phyloP scores from a whole-genome alignment of 2,797 vertebrate species.

The Luscinia megarhynchos region DNA sequence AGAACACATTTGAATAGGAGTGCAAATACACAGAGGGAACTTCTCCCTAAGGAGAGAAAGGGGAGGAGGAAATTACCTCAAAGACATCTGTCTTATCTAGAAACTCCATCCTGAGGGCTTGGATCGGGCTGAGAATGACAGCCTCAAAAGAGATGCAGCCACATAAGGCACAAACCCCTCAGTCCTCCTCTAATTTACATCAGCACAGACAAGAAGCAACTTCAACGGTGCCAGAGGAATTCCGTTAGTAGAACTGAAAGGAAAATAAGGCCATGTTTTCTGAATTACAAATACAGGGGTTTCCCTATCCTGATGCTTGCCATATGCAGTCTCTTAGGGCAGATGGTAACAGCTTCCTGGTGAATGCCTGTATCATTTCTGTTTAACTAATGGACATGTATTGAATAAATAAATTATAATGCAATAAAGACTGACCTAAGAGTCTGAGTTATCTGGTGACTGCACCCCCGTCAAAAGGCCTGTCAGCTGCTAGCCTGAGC shows the following conservation, averaged over 20 bases:
- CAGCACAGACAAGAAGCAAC: background rate
- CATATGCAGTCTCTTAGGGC: background rate
- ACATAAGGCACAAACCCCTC: background rate
- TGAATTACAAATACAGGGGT: background rate
- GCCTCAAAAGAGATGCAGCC: background rate
- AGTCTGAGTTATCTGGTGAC: background rate
- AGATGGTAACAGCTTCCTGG: background rate
- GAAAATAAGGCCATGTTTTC: conserved; percentile 3
- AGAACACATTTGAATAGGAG: background rate
- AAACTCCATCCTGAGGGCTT: background rate
- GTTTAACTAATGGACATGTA: background rate
- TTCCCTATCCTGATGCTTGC: background rate
- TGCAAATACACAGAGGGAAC: background rate
- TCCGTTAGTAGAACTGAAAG: background rate
- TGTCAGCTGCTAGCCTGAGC: background rate
- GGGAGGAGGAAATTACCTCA: background rate
- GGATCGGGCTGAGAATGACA: background rate
- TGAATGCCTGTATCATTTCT: background rate
- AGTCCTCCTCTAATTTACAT: background rate
- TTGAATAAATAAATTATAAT: background rate
- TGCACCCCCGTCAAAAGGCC: background rate
- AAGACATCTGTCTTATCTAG: background rate
- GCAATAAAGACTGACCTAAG: background rate
- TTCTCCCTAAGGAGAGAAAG: background rate
- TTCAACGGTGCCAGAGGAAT: background rate